Evolutionary conservation across 2,113 vertebrate genomes (phyloP), one percentile per base, ranked within the genome.

Genomic region (Phoenicopterus ruber): DNA sequence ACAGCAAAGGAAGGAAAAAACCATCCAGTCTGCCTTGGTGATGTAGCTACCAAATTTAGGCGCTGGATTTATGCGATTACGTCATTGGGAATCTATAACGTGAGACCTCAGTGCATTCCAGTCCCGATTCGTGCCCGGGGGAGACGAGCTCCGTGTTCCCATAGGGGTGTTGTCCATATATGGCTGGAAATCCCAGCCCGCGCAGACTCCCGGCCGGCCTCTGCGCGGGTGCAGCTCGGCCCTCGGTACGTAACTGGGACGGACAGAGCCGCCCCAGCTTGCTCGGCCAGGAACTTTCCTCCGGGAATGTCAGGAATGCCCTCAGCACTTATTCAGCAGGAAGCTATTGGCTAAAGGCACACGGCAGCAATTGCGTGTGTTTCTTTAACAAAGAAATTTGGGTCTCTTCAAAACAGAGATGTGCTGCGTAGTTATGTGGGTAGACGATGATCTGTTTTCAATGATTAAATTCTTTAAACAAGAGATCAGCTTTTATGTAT

Each of bases 231-330:
- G 70, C 78, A 93, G 73, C 81, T 84, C 47, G 12, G 76, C 44
- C 11, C 50, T 87, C 66, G 9, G 47, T 34, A 29, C 49, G 9
- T 36, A 93, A 80, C 66, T 77, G 77, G 92, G 90, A 40, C 24
- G 24, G 86, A 77, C 52, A 54, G 59, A 65, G 62, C 50, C 0
- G 4, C 20, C 85, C 62, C 59, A 71, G 66, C 87, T 10, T 34
- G 70, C 52, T 78, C 32, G 2, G 55, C 89, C 86, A 82, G 71
- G 26, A 94, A 42, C 47, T 47, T 82, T 82, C 92, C 82, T 49
- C 40, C 3, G 32, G 95, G 95, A 97, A 97, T 93, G 93, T 66
- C 55, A 96, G 90, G 96, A 97, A 97, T 97, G 88, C 76, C 82
- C 47, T 92, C 70, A 85, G 63, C 86, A 28, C 82, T 96, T 71